Conservation (phyloP, 1,140 invertebrate genomes). For the Branchinecta lynchi region DNA sequence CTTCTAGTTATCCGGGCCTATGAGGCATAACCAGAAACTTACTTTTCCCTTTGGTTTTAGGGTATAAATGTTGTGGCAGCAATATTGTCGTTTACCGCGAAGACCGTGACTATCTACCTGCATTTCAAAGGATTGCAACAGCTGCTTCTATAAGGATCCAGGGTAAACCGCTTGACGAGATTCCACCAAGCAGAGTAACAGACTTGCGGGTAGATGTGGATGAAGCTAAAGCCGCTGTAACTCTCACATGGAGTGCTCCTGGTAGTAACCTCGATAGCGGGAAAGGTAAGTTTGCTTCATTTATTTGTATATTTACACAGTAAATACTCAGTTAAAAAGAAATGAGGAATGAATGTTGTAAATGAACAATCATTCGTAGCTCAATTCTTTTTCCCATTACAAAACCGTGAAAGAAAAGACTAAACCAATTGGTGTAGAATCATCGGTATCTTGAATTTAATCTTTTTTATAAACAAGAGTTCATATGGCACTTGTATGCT, state of each 20-base stretch:
- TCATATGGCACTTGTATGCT: too few relatives aligned
- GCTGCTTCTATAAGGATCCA: neutral
- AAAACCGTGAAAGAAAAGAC: too few relatives aligned
- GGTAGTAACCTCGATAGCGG: conserved; percentile 29
- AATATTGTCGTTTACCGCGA: conserved; percentile 10
- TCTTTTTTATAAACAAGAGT: too few relatives aligned
- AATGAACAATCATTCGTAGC: too few relatives aligned
- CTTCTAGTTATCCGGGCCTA: too few relatives aligned
- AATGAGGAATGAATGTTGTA: too few relatives aligned
- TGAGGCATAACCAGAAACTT: neutral
- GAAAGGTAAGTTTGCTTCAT: conserved; percentile 13
- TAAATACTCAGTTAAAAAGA: too few relatives aligned
- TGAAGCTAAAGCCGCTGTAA: conserved; percentile 24
- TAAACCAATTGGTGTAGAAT: too few relatives aligned
- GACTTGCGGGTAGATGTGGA: conserved; percentile 27
- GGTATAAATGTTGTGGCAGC: conserved; percentile 21
- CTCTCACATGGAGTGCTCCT: conserved; percentile 28
- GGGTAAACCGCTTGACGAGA: neutral
- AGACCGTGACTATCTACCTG: conserved; percentile 8
- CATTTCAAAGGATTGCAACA: neutral
- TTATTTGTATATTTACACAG: too few relatives aligned
- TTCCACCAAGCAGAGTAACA: conserved; percentile 29
- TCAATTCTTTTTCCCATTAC: too few relatives aligned
- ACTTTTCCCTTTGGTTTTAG: neutral
- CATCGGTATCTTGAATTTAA: too few relatives aligned